Percentiles rank a stretch among this genome's conserved stretches.
phyloP scores from a whole-genome alignment of 2,797 vertebrate species.

The Babyrousa celebensis region DNA sequence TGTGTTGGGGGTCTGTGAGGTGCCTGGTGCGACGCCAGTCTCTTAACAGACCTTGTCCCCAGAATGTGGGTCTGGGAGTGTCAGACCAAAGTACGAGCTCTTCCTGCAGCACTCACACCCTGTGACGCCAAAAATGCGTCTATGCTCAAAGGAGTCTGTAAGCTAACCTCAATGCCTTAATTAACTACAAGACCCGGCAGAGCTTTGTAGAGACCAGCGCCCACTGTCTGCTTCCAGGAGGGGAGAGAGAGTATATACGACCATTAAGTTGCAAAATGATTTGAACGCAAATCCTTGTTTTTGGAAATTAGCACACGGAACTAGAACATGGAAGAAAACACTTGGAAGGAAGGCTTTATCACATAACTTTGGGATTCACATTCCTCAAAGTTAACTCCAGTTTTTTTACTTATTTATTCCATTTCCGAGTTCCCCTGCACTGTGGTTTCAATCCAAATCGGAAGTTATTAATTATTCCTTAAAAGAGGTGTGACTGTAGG shows the following conservation, averaged over 20 bases:
- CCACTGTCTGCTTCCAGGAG: not conserved
- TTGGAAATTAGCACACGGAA: not conserved
- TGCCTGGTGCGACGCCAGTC: accelerated
- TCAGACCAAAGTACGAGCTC: not conserved
- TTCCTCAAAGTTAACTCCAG: not conserved
- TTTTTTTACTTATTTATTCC: not conserved
- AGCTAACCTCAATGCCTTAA: not conserved
- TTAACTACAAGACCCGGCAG: not conserved
- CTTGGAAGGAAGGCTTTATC: not conserved
- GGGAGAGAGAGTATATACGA: accelerated
- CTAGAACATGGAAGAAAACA: not conserved
- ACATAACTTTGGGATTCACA: not conserved
- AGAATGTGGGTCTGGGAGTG: not conserved
- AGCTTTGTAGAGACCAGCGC: not conserved
- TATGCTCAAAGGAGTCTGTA: not conserved
- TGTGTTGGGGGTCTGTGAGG: accelerated
- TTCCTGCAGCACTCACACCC: not conserved
- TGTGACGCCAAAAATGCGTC: not conserved
- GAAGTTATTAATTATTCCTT: not conserved
- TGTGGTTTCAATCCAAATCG: not conserved
- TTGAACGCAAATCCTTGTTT: not conserved
- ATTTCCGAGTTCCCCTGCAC: not conserved
- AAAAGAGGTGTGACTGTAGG: not conserved
- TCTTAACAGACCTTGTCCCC: not conserved
- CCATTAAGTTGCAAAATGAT: not conserved